Evolutionary conservation across 2,113 vertebrate species (phyloP).

Genomic region (Saiga tatarica): DNA sequence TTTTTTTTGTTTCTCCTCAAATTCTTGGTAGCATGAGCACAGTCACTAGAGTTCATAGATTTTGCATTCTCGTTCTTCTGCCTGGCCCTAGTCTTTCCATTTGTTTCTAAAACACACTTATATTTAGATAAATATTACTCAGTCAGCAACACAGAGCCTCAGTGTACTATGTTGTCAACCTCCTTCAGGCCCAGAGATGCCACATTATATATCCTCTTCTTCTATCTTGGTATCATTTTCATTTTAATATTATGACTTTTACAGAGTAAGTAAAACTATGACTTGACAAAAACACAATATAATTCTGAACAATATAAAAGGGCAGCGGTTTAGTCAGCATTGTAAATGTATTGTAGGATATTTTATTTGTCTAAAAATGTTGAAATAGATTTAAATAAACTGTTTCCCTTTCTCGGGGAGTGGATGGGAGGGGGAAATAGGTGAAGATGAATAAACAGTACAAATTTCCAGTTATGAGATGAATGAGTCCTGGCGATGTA

Average conservation of each 20-base stretch:
- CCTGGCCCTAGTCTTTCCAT: neutral
- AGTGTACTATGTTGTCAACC: neutral
- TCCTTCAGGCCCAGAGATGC: neutral
- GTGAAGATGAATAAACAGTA: neutral
- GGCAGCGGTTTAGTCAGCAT: constrained; percentile 41
- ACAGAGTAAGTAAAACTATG: neutral
- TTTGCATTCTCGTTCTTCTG: neutral
- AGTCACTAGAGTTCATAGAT: neutral
- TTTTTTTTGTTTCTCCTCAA: neutral
- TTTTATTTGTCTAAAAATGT: constrained; percentile 20
- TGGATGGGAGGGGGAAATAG: neutral
- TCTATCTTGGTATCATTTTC: neutral
- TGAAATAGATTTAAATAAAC: neutral
- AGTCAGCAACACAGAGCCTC: neutral
- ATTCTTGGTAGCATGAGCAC: neutral
- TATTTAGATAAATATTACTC: neutral
- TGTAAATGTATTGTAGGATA: neutral
- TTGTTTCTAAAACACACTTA: neutral
- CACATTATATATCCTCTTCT: neutral
- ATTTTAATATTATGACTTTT: neutral
- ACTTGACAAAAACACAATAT: neutral
- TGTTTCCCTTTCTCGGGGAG: neutral
- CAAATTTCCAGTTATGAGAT: neutral
- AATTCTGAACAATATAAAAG: neutral
- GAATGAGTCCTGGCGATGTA: neutral